These are phyloP conservation scores for Malurus leucopterus DNA, from an alignment of 2,797 vertebrate species.

Conservation along the genomic window DNA sequence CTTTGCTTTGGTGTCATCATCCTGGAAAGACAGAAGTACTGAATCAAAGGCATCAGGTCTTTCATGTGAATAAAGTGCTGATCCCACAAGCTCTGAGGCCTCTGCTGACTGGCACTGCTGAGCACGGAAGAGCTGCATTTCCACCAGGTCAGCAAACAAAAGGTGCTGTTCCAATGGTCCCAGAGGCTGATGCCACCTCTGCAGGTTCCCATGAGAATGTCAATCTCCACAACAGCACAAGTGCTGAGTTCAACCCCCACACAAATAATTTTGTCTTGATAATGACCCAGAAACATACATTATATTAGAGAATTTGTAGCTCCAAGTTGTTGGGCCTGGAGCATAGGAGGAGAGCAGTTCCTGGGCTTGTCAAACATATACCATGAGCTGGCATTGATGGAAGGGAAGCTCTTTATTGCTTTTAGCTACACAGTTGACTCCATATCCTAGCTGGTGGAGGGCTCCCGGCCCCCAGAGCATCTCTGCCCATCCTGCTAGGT, in stretches of 20 bases:
- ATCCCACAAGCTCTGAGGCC: slow-evolving; percentile 6
- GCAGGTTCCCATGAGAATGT: background rate
- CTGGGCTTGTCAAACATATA: background rate
- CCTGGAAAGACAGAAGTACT: slow-evolving; percentile 46
- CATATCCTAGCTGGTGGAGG: background rate
- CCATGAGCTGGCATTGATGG: fast-evolving
- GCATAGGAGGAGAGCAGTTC: background rate
- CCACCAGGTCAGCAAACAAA: slow-evolving; percentile 11
- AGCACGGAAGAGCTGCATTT: background rate
- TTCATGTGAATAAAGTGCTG: slow-evolving; percentile 53
- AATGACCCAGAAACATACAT: background rate
- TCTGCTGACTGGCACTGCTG: slow-evolving; percentile 29
- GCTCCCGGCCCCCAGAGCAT: fast-evolving
- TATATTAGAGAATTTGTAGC: background rate
- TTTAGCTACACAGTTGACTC: background rate
- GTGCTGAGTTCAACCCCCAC: background rate
- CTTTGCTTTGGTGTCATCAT: slow-evolving; percentile 58
- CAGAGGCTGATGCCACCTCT: background rate
- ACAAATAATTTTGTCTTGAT: background rate
- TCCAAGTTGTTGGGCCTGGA: background rate
- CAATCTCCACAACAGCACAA: background rate
- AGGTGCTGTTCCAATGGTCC: slow-evolving; percentile 14
- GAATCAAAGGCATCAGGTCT: slow-evolving; percentile 38
- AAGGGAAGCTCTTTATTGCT: background rate
- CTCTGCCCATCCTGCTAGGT: background rate